Percentiles rank a stretch among this genome's conserved stretches.
These are phyloP conservation scores for Nerophis ophidion DNA, from an alignment of 2,113 vertebrate species.

Conservation along the genomic window DNA sequence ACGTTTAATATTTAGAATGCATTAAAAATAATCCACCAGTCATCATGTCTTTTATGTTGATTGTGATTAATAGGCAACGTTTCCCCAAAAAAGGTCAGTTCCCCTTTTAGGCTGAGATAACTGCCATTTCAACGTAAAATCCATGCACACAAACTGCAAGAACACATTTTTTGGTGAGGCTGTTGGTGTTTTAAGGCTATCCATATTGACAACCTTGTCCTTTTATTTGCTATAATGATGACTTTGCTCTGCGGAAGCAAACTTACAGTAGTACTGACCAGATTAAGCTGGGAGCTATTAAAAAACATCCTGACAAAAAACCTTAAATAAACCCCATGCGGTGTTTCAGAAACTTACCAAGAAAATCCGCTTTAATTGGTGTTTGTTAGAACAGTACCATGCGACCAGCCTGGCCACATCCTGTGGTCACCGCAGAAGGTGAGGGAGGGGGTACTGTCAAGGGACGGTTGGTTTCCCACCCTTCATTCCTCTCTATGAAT, in stretches of 20 bases:
- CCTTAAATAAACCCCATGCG: slow-evolving; percentile 6
- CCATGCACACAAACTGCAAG: too few relatives aligned
- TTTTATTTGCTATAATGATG: slow-evolving; percentile 13
- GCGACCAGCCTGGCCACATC: slow-evolving; percentile 11
- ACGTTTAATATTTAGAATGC: too few relatives aligned
- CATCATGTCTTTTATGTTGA: too few relatives aligned
- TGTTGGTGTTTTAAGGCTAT: too few relatives aligned
- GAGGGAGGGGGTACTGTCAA: slow-evolving; percentile 26
- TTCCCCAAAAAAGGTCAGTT: too few relatives aligned
- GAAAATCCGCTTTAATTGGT: slow-evolving; percentile 25
- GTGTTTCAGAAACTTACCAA: slow-evolving; percentile 24
- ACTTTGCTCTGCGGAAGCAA: slow-evolving; percentile 17
- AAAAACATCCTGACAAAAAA: slow-evolving; percentile 21
- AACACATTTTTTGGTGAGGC: too few relatives aligned
- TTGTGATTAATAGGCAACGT: too few relatives aligned
- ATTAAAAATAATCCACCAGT: too few relatives aligned
- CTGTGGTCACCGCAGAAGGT: slow-evolving; percentile 30
- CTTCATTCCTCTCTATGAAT: slow-evolving; percentile 51
- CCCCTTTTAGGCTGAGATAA: too few relatives aligned
- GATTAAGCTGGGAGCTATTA: slow-evolving; percentile 31
- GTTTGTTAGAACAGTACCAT: slow-evolving; percentile 21
- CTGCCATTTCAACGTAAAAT: too few relatives aligned
- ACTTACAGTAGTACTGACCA: slow-evolving; percentile 42
- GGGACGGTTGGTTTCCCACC: slow-evolving; percentile 36
- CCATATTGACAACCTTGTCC: slow-evolving; percentile 1